Evolutionary conservation across 2,888 invertebrate genomes (phyloP).

Genomic region (Heterodera filipjevi): DNA sequence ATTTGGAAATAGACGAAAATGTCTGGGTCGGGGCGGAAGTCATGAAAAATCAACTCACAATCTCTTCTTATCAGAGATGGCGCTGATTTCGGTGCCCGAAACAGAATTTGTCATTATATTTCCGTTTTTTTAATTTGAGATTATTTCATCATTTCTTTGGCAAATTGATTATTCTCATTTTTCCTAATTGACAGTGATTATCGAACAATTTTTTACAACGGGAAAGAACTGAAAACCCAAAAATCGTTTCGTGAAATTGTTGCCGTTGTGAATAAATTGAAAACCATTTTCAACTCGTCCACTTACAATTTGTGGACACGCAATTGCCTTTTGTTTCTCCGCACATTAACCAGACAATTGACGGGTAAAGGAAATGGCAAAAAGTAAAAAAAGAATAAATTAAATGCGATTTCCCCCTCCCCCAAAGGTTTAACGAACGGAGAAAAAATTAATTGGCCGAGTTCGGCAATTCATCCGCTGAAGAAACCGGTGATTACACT

Average conservation of each 20-base stretch:
- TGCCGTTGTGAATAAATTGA: background rate
- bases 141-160: background rate
- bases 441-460: slow-evolving; percentile 14
- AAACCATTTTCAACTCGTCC: background rate
- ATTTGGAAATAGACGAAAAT: no score
- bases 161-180: background rate
- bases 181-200: background rate
- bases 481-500: background rate
- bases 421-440: background rate
- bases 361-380: background rate
- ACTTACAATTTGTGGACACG: slow-evolving; percentile 1
- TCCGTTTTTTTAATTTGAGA: no score
- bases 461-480: slow-evolving; percentile 12
- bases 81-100: no score
- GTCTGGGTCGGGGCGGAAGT: no score
- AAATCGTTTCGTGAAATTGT: slow-evolving; percentile 15
- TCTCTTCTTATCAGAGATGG: no score
- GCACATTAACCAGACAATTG: background rate
- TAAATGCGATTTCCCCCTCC: background rate
- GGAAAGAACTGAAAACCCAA: background rate
- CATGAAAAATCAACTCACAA: no score
- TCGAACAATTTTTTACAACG: background rate
- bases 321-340: slow-evolving; percentile 18
- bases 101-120: no score
- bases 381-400: background rate